Conservation (phyloP, 1,140 invertebrate genomes). For the Sogatella furcifera region DNA sequence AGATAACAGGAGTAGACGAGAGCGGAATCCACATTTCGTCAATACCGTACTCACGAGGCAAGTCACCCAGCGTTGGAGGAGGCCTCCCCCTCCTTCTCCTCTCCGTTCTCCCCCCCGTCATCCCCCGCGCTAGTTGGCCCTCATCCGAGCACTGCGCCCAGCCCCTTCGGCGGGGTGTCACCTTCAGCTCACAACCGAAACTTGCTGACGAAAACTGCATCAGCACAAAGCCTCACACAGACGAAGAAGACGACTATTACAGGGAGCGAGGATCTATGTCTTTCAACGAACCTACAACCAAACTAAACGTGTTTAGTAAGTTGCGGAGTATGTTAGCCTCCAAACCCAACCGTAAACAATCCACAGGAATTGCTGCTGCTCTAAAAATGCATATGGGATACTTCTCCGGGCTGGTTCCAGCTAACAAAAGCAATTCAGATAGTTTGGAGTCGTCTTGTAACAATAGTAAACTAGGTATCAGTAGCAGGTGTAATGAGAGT, state of each 20-base stretch:
- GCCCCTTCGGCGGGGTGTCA: conserved; percentile 34
- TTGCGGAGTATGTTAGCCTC: conserved; percentile 32
- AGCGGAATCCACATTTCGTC: neutral
- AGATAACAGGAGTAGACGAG: neutral
- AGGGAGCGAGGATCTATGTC: neutral
- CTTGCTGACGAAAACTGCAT: conserved; percentile 33
- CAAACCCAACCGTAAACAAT: conserved; percentile 47
- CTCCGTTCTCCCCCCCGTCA: conserved; percentile 58
- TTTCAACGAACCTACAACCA: neutral
- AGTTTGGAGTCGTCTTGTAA: conserved; percentile 38
- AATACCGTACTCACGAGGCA: conserved; percentile 11
- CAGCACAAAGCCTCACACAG: neutral
- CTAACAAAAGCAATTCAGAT: conserved; percentile 9
- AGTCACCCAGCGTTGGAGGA: conserved; percentile 50
- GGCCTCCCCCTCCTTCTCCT: conserved; percentile 55
- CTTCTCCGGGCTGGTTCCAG: conserved; percentile 50
- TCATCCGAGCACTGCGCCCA: conserved; percentile 20
- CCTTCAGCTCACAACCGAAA: conserved; percentile 56
- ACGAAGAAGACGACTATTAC: conserved; percentile 2
- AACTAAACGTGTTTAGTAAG: conserved; percentile 30
- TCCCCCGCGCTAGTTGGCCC: conserved; percentile 42
- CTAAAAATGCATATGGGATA: conserved; percentile 57
- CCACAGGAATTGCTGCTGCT: conserved; percentile 48
- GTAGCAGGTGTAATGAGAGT: conserved; percentile 27
- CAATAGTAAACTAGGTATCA: conserved; percentile 31